Conservation (phyloP, 2,888 invertebrate genomes). For the Leucoptera coffeella region DNA sequence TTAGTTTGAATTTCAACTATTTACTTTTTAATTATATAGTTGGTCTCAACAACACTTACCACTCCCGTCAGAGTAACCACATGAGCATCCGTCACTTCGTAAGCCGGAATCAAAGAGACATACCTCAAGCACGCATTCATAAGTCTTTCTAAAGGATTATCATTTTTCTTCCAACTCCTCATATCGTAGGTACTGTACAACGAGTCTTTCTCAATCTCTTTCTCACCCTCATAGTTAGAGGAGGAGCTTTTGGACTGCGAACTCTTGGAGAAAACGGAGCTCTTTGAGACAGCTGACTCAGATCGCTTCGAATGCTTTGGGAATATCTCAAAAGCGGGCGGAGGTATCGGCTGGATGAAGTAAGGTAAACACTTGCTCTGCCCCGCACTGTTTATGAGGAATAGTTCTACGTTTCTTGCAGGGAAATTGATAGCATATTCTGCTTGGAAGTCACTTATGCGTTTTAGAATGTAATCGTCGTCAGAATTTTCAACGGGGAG, state of each 20-base stretch:
- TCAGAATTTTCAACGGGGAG: constrained; percentile 22
- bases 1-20: too few relatives aligned
- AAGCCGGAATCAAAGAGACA: constrained; percentile 62
- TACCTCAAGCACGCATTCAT: constrained; percentile 46
- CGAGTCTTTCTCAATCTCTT: constrained; percentile 20
- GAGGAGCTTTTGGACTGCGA: constrained; percentile 31
- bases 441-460: constrained; percentile 45
- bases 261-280: constrained; percentile 28
- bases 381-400: constrained; percentile 47
- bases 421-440: constrained; percentile 43
- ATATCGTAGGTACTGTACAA: constrained; percentile 17
- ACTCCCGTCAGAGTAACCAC: constrained; percentile 28
- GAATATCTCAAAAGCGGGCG: constrained; percentile 39
- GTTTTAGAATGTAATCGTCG: constrained; percentile 31
- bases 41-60: constrained; percentile 25
- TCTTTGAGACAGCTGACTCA: constrained; percentile 32
- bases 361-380: constrained; percentile 51
- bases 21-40: too few relatives aligned
- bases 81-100: constrained; percentile 26
- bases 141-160: constrained; percentile 15
- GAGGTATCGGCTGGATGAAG: constrained; percentile 45
- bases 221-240: constrained; percentile 14
- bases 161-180: constrained; percentile 14
- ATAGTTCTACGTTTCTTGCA: constrained; percentile 38
- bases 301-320: constrained; percentile 22